Conservation (phyloP, 2,113 vertebrate genomes). For the Oryzias melastigma region DNA sequence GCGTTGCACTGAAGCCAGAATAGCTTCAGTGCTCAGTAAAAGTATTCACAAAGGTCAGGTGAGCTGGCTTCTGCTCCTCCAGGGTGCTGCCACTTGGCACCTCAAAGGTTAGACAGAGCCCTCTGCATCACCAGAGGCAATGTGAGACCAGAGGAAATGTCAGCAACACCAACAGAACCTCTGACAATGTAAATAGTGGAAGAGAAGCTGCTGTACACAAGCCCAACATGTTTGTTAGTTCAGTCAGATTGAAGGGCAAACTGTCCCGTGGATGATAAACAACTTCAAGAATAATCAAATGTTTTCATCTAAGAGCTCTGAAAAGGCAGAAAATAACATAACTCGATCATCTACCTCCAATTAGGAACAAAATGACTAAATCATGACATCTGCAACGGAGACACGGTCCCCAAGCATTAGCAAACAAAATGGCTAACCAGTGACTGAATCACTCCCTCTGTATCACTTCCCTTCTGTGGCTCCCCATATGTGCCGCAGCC, state of each 20-base stretch:
- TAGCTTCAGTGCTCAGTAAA: slow-evolving; percentile 13
- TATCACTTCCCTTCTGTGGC: slow-evolving; percentile 27
- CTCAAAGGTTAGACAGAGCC: slow-evolving; percentile 64
- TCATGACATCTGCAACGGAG: slow-evolving; percentile 29
- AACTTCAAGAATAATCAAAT: slow-evolving; percentile 24
- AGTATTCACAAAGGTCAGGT: slow-evolving; percentile 62
- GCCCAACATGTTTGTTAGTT: slow-evolving; percentile 28
- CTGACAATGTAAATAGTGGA: slow-evolving; percentile 57
- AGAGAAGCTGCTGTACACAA: slow-evolving; percentile 25
- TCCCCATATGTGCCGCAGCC: slow-evolving; percentile 47
- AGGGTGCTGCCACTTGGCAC: slow-evolving; percentile 39
- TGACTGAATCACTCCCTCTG: slow-evolving; percentile 15
- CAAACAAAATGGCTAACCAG: slow-evolving; percentile 46
- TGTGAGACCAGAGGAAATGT: slow-evolving; percentile 57
- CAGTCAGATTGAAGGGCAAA: slow-evolving; percentile 3
- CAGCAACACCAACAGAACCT: slow-evolving; percentile 43
- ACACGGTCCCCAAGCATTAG: slow-evolving; percentile 13
- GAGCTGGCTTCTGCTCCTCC: slow-evolving; percentile 38
- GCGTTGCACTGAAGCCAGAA: slow-evolving; percentile 15
- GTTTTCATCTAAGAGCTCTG: slow-evolving; percentile 8
- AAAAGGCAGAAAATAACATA: slow-evolving; percentile 1
- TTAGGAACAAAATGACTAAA: slow-evolving; percentile 14
- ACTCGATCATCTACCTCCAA: slow-evolving; percentile 8
- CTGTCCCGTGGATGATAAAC: slow-evolving; percentile 27
- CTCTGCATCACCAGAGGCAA: slow-evolving; percentile 45